phyloP scores from a whole-genome alignment of 2,113 vertebrate genomes.

The Arenaria interpres region DNA sequence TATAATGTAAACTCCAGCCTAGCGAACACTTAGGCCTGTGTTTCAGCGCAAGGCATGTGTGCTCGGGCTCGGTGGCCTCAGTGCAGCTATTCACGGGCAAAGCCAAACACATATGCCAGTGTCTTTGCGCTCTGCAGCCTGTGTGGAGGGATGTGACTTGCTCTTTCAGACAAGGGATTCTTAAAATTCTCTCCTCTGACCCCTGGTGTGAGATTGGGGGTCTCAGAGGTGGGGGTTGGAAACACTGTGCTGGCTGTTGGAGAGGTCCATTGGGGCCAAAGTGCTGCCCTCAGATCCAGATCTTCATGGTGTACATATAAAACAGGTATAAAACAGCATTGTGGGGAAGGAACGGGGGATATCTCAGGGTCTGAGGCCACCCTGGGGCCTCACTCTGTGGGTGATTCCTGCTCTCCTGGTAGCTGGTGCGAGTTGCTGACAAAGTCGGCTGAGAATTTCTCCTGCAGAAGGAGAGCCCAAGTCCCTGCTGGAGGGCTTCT shows the following conservation, averaged over 20 bases:
- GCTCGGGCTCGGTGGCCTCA: not conserved
- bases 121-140: not conserved
- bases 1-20: not conserved
- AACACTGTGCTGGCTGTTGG: not conserved
- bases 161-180: not conserved
- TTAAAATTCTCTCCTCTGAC: not conserved
- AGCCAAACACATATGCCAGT: not conserved
- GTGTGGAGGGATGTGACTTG: not conserved
- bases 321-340: not conserved
- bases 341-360: accelerated
- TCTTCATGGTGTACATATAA: not conserved
- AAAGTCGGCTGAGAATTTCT: not conserved
- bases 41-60: not conserved
- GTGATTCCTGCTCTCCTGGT: not conserved
- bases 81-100: constrained; percentile 7
- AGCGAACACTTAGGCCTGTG: constrained; percentile 1
- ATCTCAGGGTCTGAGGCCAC: not conserved
- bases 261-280: not conserved
- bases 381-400: not conserved
- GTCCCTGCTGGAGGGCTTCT: not conserved
- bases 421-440: not conserved
- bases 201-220: not conserved
- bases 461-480: accelerated
- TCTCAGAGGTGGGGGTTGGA: not conserved
- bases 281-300: not conserved